Base-by-base conservation (phyloP, 2,888 invertebrate genomes). In the Proisotoma minuta region DNA sequence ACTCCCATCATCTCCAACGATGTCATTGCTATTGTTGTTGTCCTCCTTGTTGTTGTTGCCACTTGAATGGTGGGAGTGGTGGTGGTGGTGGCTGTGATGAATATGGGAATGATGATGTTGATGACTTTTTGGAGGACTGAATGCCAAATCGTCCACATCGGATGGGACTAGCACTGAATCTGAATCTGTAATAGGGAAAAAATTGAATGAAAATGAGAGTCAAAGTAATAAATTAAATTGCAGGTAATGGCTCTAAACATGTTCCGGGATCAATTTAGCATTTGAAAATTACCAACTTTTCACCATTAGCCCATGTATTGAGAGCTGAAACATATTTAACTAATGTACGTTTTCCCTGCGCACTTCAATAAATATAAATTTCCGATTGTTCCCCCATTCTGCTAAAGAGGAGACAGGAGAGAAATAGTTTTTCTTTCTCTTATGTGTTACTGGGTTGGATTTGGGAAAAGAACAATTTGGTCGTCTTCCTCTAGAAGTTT, bases 31-130 rank as follows among this genome's bases (percentile, higher is more conserved):
- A 12, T 23, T 47, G n/a, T 22, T 27, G 47, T 24, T 29, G 26
- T 57, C 47, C 40, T 5, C 40, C 18, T 43, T 43, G 43, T 43
- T 43, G 43, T 5, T 5, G 43, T 15, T 43, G 43, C 18, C 4
- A n/a, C 10, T n/a, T 15, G 43, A 40, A 51, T 39, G 22, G 27
- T 58, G 58, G 49, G 18, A 22, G 48, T 60, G 60, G 47, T 60
- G 49, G 26, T 48, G 40, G 53, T 47, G 43, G 43, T 56, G 54
- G 49, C 20, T 53, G 54, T 62, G 59, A 57, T 63, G 63, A 40
- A 50, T 48, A 43, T 60, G 58, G 29, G 50, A 51, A 47, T 57
- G 57, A 57, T 57, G 57, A 52, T 63, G 57, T 52, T 60, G 29
- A 51, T 50, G 56, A 56, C 59, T 59, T 54, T 18, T 28, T 54